These are phyloP conservation scores for Muscidifurax raptorellus DNA, from an alignment of 1,140 invertebrate genomes.

Conservation along the genomic window DNA sequence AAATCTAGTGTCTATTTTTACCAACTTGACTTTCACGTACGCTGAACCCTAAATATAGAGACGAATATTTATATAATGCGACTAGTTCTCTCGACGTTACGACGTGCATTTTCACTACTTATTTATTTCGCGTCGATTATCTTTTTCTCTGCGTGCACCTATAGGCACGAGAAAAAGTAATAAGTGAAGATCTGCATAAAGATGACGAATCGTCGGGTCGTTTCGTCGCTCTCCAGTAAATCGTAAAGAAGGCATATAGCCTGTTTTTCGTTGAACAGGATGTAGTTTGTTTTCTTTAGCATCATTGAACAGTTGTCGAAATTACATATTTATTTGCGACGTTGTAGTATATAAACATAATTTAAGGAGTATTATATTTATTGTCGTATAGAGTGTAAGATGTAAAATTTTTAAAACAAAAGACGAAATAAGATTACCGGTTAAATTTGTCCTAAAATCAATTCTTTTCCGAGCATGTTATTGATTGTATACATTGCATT, in stretches of 20 bases:
- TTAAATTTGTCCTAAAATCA: neutral
- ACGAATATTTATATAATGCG: neutral
- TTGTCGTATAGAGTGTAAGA: neutral
- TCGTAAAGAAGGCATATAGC: neutral
- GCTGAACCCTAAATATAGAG: constrained; percentile 17
- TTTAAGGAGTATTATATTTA: neutral
- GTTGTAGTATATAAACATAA: neutral
- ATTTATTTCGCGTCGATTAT: neutral
- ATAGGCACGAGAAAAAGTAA: neutral
- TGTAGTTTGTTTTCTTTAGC: too few relatives aligned
- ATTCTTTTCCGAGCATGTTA: neutral
- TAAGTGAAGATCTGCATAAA: neutral
- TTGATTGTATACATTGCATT: neutral
- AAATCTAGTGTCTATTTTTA: constrained; percentile 33
- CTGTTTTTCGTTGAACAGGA: neutral
- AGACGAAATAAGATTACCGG: neutral
- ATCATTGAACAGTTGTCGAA: too few relatives aligned
- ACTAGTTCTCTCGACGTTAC: neutral
- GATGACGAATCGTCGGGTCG: neutral
- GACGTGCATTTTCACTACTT: neutral
- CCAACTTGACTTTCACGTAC: constrained; percentile 6
- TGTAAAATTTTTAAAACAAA: neutral
- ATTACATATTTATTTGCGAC: too few relatives aligned
- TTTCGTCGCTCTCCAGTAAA: neutral
- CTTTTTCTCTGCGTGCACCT: neutral